These are phyloP conservation scores for Drosophila ustulata DNA, from an alignment of 2,888 invertebrate species.

Conservation along the genomic window DNA sequence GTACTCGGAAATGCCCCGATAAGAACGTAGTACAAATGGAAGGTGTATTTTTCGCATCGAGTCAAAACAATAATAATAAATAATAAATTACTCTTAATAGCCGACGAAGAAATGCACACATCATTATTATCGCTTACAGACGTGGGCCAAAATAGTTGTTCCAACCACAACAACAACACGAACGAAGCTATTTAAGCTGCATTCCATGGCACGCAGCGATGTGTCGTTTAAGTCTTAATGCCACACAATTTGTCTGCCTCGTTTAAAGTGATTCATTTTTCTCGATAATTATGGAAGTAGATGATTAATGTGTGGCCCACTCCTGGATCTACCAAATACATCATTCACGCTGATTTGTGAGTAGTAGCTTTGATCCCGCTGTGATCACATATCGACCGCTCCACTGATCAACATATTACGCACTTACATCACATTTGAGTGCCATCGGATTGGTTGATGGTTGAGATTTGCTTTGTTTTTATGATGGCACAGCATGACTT, in stretches of 20 bases:
- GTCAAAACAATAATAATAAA: conserved; percentile 22
- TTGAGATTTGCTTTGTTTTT: conserved; percentile 12
- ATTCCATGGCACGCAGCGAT: conserved; percentile 38
- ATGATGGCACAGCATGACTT: conserved; percentile 31
- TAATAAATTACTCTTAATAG: conserved; percentile 36
- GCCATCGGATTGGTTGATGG: conserved; percentile 30
- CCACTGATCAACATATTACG: conserved; percentile 39
- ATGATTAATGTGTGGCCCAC: conserved; percentile 50
- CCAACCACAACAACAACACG: conserved; percentile 10
- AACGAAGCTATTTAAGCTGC: conserved; percentile 25
- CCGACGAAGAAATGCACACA: conserved; percentile 21
- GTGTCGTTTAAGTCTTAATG: conserved; percentile 20
- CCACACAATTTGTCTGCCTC: conserved; percentile 35
- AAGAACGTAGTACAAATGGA: conserved; percentile 41
- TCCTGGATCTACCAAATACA: conserved; percentile 10
- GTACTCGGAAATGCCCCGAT: conserved; percentile 63
- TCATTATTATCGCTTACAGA: conserved; percentile 22
- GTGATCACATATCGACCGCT: conserved; percentile 35
- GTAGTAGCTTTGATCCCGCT: conserved; percentile 39
- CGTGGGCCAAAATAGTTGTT: conserved; percentile 22
- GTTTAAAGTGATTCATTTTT: conserved; percentile 49
- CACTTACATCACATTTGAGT: conserved; percentile 42
- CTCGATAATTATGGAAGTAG: conserved; percentile 33
- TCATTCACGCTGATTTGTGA: conserved; percentile 24
- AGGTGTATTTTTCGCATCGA: conserved; percentile 19